A percentile compares a stretch with the other conserved stretches of the same genome.
These are phyloP conservation scores for Leptopilina myrica DNA, from an alignment of 2,888 invertebrate genomes.

Conservation along the genomic window DNA sequence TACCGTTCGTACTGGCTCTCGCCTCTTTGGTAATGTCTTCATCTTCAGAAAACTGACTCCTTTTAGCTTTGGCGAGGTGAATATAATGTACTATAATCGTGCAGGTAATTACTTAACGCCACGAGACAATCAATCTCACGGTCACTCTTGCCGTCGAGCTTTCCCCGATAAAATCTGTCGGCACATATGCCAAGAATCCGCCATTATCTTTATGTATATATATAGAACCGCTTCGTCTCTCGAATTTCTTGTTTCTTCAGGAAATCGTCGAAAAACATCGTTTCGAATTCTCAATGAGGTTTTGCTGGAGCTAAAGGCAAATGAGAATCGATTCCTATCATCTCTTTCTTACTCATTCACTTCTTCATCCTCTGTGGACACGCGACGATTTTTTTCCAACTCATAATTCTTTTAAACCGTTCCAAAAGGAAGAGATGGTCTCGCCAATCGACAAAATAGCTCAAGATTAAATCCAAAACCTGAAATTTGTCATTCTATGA, in stretches of 20 bases:
- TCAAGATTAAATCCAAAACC: background rate
- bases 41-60: constrained; percentile 70
- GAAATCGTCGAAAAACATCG: constrained; percentile 33
- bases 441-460: constrained; percentile 10
- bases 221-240: background rate
- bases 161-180: constrained; percentile 53
- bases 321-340: constrained; percentile 45
- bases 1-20: constrained; percentile 70
- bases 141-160: constrained; percentile 53
- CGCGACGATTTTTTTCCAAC: constrained; percentile 47
- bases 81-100: constrained; percentile 75
- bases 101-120: constrained; percentile 74
- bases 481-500: constrained; percentile 20
- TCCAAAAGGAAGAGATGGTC: background rate
- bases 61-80: constrained; percentile 66
- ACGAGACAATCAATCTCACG: constrained; percentile 68
- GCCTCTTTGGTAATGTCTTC: constrained; percentile 72
- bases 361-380: constrained; percentile 41
- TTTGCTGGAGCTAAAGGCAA: background rate
- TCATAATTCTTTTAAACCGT: background rate
- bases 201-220: constrained; percentile 11
- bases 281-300: constrained; percentile 26
- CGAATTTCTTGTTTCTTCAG: constrained; percentile 26
- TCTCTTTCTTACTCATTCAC: no score
- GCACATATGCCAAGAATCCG: constrained; percentile 30